Base-by-base conservation (phyloP, 2,797 vertebrate species). In the Acridotheres tristis region DNA sequence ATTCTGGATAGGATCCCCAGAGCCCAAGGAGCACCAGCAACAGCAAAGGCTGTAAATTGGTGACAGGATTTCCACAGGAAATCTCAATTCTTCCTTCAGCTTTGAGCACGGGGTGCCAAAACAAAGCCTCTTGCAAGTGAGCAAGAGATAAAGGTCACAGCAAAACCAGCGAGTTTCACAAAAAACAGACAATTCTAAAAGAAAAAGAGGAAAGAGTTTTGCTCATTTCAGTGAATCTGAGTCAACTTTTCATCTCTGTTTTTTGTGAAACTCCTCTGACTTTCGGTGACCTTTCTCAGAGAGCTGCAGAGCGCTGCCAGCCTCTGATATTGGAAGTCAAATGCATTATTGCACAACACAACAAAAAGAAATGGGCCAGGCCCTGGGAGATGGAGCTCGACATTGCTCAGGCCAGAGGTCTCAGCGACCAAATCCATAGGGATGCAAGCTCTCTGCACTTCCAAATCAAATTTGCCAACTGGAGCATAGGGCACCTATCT, bases 281-380 rank as follows among this genome's bases (percentile, higher is more conserved):
- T 97, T 97, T 97, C 91, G 59, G 96, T 97, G 97, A 98, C 97
- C 97, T 98, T 98, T 98, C 94, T 96, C 93, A 96, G 85, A 59
- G 42, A 88, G 88, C 85, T 75, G 71, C 71, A 88, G 59, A 55
- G 73, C 16, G 6, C 55, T 7, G 4, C 76, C 76, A 75, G 65
- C 8, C 77, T 90, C 85, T 83, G 68, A 69, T 83, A 86, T 58
- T 91, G 87, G 93, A 81, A 90, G 76, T 53, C 29, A 90, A 85
- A 42, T 4, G 63, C 85, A 96, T 72, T 81, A 30, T 38, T 50
- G 71, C 61, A 67, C 90, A 88, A 91, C 50, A 77, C 3, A 10
- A 38, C 17, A 11, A 76, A 86, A 86, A 67, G 89, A 91, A 95
- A 66, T 0, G 2, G 13, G 75, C 34, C 27, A 69, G 36, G 84